Evolutionary conservation across 2,113 vertebrate species (phyloP).

Genomic region (Engraulis encrasicolus): DNA sequence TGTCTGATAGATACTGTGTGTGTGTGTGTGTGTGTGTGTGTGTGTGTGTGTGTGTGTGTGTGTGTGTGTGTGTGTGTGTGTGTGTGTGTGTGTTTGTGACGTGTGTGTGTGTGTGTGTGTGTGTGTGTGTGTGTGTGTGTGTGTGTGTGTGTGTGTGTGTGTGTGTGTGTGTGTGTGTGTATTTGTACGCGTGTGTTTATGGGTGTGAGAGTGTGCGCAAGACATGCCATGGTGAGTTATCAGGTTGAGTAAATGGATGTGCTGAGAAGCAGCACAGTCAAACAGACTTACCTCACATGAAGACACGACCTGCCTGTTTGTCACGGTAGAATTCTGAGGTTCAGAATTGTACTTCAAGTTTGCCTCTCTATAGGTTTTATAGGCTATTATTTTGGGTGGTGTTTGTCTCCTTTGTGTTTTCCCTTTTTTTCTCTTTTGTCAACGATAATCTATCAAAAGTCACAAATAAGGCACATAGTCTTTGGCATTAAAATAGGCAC

Average conservation of each 20-base stretch:
- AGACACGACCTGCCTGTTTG: not conserved
- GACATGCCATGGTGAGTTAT: not conserved
- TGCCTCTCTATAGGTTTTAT: no score
- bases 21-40: not conserved
- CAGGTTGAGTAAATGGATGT: not conserved
- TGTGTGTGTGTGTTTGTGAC: no score
- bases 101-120: not conserved
- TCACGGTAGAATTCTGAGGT: not conserved
- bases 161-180: not conserved
- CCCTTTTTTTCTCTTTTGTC: no score
- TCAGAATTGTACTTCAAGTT: no score
- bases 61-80: not conserved
- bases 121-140: not conserved
- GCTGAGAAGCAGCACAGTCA: not conserved
- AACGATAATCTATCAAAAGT: no score
- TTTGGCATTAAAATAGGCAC: no score
- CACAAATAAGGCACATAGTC: no score
- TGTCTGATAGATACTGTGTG: no score
- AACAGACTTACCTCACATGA: not conserved
- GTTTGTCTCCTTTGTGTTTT: no score
- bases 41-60: not conserved
- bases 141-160: conserved; percentile 3
- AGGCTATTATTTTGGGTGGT: no score
- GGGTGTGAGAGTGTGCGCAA: not conserved
- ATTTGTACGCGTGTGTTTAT: not conserved